These are phyloP conservation scores for Platichthys stellatus DNA, from an alignment of 2,113 vertebrate species.

Conservation along the genomic window DNA sequence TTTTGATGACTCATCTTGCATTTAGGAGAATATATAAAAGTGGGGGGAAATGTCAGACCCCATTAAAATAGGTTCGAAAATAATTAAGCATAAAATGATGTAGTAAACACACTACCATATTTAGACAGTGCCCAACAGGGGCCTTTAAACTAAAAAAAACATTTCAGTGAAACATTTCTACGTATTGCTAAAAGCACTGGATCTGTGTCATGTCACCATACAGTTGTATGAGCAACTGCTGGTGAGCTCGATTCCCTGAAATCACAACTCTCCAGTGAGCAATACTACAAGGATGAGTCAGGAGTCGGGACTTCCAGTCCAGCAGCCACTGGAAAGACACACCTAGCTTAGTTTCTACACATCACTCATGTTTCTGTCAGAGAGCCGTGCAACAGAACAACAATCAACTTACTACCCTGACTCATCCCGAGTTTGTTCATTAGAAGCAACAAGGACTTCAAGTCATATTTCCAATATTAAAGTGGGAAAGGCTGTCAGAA, in stretches of 20 bases:
- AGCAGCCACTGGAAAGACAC: slow-evolving; percentile 38
- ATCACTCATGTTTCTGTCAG: slow-evolving; percentile 26
- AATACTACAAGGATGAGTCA: slow-evolving; percentile 55
- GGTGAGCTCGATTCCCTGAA: slow-evolving; percentile 24
- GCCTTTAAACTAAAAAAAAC: neutral
- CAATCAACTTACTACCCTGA: neutral
- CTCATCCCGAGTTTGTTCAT: neutral
- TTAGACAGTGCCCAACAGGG: neutral
- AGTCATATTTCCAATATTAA: neutral
- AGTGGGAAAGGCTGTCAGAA: neutral
- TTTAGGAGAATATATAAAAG: neutral
- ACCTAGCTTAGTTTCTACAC: slow-evolving; percentile 27
- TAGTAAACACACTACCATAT: neutral
- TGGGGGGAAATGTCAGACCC: neutral
- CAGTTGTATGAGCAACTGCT: neutral
- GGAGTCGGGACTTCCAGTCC: slow-evolving; percentile 41
- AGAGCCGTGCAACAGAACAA: slow-evolving; percentile 2
- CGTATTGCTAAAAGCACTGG: too few species aligned
- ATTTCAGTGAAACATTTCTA: too few species aligned
- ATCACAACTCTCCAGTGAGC: slow-evolving; percentile 36
- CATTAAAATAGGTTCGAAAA: too few species aligned
- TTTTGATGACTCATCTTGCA: too few species aligned
- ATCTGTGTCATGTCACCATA: neutral
- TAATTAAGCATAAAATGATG: too few species aligned
- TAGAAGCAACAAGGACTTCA: neutral